Conservation (phyloP, 2,888 invertebrate species). For the Chaitophorus viminalis region DNA sequence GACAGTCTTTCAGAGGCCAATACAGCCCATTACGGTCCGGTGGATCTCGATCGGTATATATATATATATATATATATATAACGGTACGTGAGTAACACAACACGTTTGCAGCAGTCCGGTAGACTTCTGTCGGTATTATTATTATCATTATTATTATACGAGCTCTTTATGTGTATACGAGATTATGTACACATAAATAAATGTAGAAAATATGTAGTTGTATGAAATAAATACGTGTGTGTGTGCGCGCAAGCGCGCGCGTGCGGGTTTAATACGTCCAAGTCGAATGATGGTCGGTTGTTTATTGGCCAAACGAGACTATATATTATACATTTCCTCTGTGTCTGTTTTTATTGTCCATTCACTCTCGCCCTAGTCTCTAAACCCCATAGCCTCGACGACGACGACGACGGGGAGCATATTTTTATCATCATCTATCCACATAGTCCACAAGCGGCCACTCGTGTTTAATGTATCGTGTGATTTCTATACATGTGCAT, state of each 20-base stretch:
- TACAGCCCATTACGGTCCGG: conserved; percentile 39
- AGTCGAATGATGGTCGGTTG: background rate
- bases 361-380: background rate
- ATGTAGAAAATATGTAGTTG: no score
- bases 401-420: background rate
- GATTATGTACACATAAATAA: background rate
- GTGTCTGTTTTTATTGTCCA: conserved; percentile 32
- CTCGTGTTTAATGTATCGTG: conserved; percentile 43
- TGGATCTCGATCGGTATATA: background rate
- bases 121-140: background rate
- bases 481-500: conserved; percentile 52
- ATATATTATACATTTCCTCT: conserved; percentile 52
- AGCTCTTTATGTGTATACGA: background rate
- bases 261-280: no score
- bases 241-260: no score
- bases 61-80: no score
- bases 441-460: background rate
- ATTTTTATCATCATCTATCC: conserved; percentile 16
- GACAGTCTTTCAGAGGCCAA: background rate
- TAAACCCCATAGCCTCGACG: no score
- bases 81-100: background rate
- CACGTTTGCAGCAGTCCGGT: background rate
- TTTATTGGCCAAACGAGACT: conserved; percentile 39
- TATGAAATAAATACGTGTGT: no score
- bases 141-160: background rate